Base-by-base conservation (phyloP, 2,888 invertebrate species). In the Plagodis dolabraria region DNA sequence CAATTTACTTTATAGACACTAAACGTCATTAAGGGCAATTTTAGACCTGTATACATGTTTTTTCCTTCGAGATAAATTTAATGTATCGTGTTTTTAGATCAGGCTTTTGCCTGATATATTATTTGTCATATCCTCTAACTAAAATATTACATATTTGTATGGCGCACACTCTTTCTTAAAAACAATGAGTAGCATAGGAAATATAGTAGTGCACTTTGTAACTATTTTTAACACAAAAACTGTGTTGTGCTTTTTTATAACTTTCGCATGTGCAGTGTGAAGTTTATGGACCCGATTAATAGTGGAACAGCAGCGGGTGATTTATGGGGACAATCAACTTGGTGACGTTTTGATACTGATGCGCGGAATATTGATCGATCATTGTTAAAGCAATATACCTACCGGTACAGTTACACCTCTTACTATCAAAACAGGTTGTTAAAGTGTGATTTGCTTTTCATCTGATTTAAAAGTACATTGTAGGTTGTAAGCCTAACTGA, bases 261-360 rank as follows among this genome's bases (percentile, higher is more conserved):
- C 85, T 80, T 84, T 82, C 82, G 78, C 81, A 79, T 84, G 83
- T 84, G 85, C 82, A 79, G 80, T 79, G 77, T 82, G 79, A 82
- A 82, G 80, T 87, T 88, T 88, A 88, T 88, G 77, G 83, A 75
- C 56, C 81, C 82, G 85, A 85, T 86, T 83, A 22, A 86, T 85
- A 82, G 79, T 83, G 83, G 76, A 80, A 83, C 80, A 66, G 67
- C 65, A 62, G 63, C 60, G 53, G 33, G 54, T 59, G 68, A 69
- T 71, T 69, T 70, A 69, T 64, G 46, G 63, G 48, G 54, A 62
- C 65, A 67, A 66, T 63, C 67, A 65, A 47, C 62, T 52, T 56
- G 64, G 67, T 69, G 70, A 72, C 64, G 63, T 62, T 64, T 51
- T 45, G 67, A 63, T 63, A 64, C 62, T 59, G 63, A 52, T 57